Evolutionary conservation across 2,888 invertebrate genomes (phyloP).

Genomic region (Sialis fuliginosa): DNA sequence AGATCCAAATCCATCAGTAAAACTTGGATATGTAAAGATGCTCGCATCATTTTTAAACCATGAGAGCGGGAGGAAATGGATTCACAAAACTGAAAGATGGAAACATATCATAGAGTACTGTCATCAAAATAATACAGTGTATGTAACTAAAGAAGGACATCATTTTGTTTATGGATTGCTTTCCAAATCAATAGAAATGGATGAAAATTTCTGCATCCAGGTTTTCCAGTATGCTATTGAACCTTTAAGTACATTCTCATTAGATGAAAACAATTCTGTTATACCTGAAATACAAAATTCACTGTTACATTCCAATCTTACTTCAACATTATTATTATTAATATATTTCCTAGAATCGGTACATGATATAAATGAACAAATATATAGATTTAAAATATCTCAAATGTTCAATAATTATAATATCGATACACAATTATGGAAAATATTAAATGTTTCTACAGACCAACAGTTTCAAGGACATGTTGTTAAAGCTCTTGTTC

Average conservation of each 20-base stretch:
- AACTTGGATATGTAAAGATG: conserved; percentile 47
- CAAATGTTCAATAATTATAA: conserved; percentile 17
- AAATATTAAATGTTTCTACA: conserved; percentile 21
- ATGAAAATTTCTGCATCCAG: conserved; percentile 31
- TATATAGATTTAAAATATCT: conserved; percentile 19
- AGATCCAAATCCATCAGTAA: conserved; percentile 37
- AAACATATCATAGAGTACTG: conserved; percentile 41
- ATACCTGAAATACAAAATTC: conserved; percentile 30
- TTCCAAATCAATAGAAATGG: conserved; percentile 33
- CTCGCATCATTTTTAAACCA: conserved; percentile 40
- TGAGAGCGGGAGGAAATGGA: conserved; percentile 43
- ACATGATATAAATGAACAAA: conserved; percentile 25
- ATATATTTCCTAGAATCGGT: conserved; percentile 33
- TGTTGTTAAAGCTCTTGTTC: neutral
- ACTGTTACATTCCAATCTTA: conserved; percentile 31
- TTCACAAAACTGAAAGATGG: conserved; percentile 45
- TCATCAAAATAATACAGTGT: conserved; percentile 48
- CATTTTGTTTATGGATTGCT: conserved; percentile 41
- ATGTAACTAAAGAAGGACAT: conserved; percentile 48
- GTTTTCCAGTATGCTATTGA: conserved; percentile 35
- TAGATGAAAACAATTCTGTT: conserved; percentile 24
- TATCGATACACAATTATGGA: conserved; percentile 19
- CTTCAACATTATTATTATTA: conserved; percentile 37
- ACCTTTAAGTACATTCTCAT: conserved; percentile 37
- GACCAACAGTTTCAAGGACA: conserved; percentile 16